Evolutionary conservation across 2,113 vertebrate species (phyloP).

Genomic region (Pteronura brasiliensis): DNA sequence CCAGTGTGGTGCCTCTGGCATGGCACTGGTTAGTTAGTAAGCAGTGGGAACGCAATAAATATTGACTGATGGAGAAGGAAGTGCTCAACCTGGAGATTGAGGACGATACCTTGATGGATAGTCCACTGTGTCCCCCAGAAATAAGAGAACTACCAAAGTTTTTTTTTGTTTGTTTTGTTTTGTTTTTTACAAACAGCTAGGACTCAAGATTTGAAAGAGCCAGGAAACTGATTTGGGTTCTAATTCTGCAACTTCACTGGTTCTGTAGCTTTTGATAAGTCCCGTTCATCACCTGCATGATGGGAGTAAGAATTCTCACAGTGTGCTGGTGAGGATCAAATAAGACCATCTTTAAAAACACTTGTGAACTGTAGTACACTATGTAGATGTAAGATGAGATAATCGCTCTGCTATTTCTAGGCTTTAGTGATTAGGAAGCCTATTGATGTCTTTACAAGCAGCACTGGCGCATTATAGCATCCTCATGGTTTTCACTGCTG

Average conservation of each 20-base stretch:
- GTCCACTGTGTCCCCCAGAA: not conserved
- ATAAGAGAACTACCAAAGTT: not conserved
- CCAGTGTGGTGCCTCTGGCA: not conserved
- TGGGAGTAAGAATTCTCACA: slow-evolving; percentile 30
- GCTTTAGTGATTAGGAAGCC: slow-evolving; percentile 1
- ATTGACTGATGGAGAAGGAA: not conserved
- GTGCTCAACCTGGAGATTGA: not conserved
- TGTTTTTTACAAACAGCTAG: not conserved
- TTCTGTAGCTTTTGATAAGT: slow-evolving; percentile 19
- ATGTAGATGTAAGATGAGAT: slow-evolving; percentile 11
- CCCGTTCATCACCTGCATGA: not conserved
- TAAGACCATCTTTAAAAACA: slow-evolving; percentile 41
- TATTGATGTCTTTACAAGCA: not conserved
- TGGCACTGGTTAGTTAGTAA: not conserved
- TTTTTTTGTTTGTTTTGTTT: not conserved
- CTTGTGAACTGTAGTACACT: not conserved
- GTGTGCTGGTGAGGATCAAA: not conserved
- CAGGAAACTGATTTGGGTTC: slow-evolving; percentile 1
- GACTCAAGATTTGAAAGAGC: slow-evolving; percentile 4
- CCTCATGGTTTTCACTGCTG: slow-evolving; percentile 21
- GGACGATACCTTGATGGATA: not conserved
- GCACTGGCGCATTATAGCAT: not conserved
- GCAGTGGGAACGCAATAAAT: not conserved
- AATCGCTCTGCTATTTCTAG: not conserved
- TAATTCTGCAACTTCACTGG: not conserved